Conservation (phyloP, 1,140 invertebrate species). For the Zaprionus nigranus region DNA sequence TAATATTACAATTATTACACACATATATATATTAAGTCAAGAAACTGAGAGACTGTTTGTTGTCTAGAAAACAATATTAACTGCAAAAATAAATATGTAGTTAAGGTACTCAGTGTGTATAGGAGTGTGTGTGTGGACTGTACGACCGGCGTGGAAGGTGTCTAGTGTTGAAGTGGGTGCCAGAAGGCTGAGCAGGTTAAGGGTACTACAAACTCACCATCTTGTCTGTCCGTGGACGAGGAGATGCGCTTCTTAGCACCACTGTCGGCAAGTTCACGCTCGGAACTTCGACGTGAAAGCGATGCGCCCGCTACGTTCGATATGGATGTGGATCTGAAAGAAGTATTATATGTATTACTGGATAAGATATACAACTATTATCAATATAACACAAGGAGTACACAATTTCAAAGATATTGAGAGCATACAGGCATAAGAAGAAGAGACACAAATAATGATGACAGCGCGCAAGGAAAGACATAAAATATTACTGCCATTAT, state of each 20-base stretch:
- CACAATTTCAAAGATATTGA: too few species aligned
- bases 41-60: conserved; percentile 44
- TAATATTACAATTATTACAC: conserved; percentile 37
- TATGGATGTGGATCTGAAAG: conserved; percentile 92
- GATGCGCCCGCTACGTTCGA: conserved; percentile 91
- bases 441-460: too few species aligned
- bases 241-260: conserved; percentile 93
- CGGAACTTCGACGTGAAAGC: conserved; percentile 92
- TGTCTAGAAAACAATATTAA: conserved; percentile 71
- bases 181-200: background rate
- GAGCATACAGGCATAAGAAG: too few species aligned
- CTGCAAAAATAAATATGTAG: conserved; percentile 76
- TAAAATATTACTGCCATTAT: too few species aligned
- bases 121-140: conserved; percentile 29
- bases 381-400: too few species aligned
- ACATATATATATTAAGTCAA: conserved; percentile 25
- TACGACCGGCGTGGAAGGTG: conserved; percentile 22
- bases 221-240: conserved; percentile 90
- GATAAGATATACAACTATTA: too few species aligned
- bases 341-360: background rate
- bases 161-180: conserved; percentile 7
- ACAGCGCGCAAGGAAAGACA: too few species aligned
- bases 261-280: conserved; percentile 91
- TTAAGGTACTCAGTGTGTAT: conserved; percentile 48
- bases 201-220: conserved; percentile 86